Evolutionary conservation across 2,113 vertebrate species (phyloP).

Genomic region (Heteronetta atricapilla): DNA sequence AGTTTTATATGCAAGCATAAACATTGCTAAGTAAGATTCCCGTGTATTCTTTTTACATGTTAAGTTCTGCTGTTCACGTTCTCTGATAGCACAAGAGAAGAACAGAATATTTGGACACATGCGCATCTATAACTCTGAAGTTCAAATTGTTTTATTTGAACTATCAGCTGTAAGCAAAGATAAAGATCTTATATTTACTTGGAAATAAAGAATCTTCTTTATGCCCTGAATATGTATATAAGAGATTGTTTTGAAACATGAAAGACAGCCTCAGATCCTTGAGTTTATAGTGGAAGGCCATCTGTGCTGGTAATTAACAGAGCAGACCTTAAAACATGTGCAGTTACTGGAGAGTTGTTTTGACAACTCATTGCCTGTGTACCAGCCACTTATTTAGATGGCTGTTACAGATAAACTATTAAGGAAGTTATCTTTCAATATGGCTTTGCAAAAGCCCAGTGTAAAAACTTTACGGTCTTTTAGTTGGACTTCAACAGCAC

Average conservation of each 20-base stretch:
- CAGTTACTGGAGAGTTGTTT: background rate
- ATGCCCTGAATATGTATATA: accelerated
- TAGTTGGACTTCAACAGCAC: background rate
- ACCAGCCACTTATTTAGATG: background rate
- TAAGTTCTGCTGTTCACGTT: background rate
- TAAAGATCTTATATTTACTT: background rate
- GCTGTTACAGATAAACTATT: background rate
- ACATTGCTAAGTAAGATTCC: background rate
- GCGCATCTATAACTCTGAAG: background rate
- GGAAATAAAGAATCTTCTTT: background rate
- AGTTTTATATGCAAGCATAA: background rate
- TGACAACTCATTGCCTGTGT: background rate
- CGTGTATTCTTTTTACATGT: background rate
- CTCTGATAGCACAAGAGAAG: background rate
- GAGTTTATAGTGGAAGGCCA: background rate
- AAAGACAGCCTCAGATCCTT: background rate
- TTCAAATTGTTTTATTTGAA: background rate
- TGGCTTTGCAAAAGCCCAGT: background rate
- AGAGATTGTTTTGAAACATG: background rate
- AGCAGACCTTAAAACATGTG: background rate
- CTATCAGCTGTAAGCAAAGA: background rate
- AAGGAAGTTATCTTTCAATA: background rate
- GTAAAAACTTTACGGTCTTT: background rate
- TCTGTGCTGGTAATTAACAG: background rate
- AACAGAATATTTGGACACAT: background rate